Evolutionary conservation across 2,888 invertebrate genomes (phyloP), one percentile per base, ranked within the genome.

Genomic region (Mycalesis mineus): DNA sequence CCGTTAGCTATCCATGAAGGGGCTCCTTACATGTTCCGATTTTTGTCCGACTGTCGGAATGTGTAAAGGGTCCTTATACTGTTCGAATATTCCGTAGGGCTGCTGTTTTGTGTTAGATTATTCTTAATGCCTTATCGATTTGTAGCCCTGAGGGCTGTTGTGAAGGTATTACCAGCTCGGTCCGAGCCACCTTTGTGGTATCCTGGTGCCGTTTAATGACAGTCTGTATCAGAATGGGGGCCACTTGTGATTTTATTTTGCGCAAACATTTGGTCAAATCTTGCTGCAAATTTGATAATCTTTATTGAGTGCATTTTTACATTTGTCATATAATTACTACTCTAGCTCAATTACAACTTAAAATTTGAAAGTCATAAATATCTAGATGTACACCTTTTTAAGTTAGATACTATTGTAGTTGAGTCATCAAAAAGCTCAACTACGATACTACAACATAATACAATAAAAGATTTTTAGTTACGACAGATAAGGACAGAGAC

Each of bases 111-210:
- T 47, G 57, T 65, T 58, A 57, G 65, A 65, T 63, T 62, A 75
- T 74, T 72, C 73, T 73, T 68, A 75, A 75, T 83, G 84, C 84
- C 84, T 84, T 84, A 82, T n/a, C 69, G 64, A 72, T 75, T 74
- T 75, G 75, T 64, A 33, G 67, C 64, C 66, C 62, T 59, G n/a
- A 36, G 55, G 56, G 50, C 56, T 57, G 52, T 65, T 65, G 36
- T 68, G 69, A 31, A 66, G 69, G 63, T 73, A 73, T 71, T 71
- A 75, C 75, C 78, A 76, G 69, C 76, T 45, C 55, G 55, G 59
- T 51, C 55, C 47, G 28, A 52, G 15, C 47, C 39, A 39, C 47
- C 45, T 28, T 37, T 39, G 39, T 49, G 49, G 49, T 2, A 39
- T 17, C 49, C 37, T 17, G 22, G 7, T n/a, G 36, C 36, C 29